A percentile compares a stretch with the other conserved stretches of the same genome.
These are phyloP conservation scores for Nomia melanderi DNA, from an alignment of 1,140 invertebrate genomes.

Conservation along the genomic window DNA sequence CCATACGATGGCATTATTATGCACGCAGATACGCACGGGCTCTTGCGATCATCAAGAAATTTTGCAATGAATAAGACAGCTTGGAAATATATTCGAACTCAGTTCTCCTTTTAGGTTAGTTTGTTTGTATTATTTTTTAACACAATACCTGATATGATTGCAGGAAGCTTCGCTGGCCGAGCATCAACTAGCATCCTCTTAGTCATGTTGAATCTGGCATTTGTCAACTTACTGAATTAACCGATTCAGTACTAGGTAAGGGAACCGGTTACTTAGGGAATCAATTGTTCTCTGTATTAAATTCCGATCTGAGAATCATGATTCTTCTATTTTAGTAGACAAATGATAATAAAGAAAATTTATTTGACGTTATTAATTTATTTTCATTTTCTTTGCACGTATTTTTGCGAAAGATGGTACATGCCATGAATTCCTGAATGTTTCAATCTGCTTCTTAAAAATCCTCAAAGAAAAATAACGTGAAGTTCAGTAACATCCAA, in stretches of 20 bases:
- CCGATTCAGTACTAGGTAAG: conserved; percentile 16
- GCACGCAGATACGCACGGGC: not conserved
- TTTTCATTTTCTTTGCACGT: too few species aligned
- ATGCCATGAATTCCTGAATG: too few species aligned
- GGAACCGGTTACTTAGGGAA: not conserved
- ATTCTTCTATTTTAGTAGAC: too few species aligned
- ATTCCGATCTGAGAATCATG: too few species aligned
- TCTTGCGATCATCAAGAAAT: not conserved
- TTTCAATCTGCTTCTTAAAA: too few species aligned
- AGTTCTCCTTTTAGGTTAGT: not conserved
- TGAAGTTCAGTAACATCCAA: too few species aligned
- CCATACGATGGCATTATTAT: not conserved
- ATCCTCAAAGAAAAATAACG: too few species aligned
- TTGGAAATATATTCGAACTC: not conserved
- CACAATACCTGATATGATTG: not conserved
- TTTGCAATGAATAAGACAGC: not conserved
- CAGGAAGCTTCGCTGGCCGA: conserved; percentile 33
- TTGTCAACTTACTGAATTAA: conserved; percentile 28
- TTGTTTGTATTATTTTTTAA: not conserved
- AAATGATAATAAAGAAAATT: too few species aligned
- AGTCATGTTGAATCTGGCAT: conserved; percentile 9
- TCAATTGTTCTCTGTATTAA: not conserved
- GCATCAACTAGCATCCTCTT: conserved; percentile 28
- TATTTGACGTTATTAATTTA: too few species aligned
- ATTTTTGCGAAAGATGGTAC: too few species aligned